Base-by-base conservation (phyloP, 23 tunicate genomes). In the Halocynthia roretzi region DNA sequence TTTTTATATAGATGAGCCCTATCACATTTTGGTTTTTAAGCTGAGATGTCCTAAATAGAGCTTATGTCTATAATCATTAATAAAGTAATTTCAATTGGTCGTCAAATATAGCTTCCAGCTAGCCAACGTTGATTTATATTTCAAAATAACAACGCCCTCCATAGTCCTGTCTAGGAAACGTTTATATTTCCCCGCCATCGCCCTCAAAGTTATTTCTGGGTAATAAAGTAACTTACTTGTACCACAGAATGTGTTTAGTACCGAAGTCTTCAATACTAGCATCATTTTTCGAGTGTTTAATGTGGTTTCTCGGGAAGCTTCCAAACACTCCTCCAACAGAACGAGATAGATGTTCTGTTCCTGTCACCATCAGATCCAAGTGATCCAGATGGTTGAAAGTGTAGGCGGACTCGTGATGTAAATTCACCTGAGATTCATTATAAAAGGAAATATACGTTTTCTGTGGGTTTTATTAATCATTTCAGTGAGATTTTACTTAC, bases 241-340 rank as follows among this genome's bases (percentile, higher is more conserved):
- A 65, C 70, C 70, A 65, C 9, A 65, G 19, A 65, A 20, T 20
- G 5, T 40, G 9, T 65, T 65, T 65, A 8, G 70, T 9, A 48
- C 75, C 75, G 51, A 54, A 49, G 6, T 53, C 51, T 51, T 70
- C 55, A 9, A 49, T 70, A 70, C 54, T 70, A 48, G 55, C 55
- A 0, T n/a, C 55, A 50, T 50, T 9, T 4, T 70, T 54, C 4
- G 12, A 53, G 10, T 31, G 0, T 9, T 21, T 10, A 20, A 31
- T 9, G 31, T 49, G 53, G 8, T 31, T 70, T 21, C 75, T 40
- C 31, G 75, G 75, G 6, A 70, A 70, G 18, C 54, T 49, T 49
- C 75, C 55, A 51, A 49, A 70, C 11, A 70, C 53, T 31, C 75
- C 75, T 31, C n/a, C 75, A 70, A 70, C 75, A 10, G 49, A 20